Base-by-base conservation (phyloP, 1,140 invertebrate species). In the Drosophila tani region DNA sequence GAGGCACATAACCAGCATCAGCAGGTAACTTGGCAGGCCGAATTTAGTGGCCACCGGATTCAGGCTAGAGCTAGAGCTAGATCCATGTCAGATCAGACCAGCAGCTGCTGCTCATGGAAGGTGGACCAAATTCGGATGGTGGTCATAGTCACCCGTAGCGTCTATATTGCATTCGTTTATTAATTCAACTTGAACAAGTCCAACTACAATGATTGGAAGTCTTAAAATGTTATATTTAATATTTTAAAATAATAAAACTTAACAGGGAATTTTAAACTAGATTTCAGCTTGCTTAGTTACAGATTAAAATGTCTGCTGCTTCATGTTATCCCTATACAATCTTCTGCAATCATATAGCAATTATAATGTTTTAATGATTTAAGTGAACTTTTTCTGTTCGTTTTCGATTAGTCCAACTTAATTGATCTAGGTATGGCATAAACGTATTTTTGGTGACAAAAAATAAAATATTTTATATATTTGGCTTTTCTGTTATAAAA, bases 1-100 rank as follows among this genome's bases (percentile, higher is more conserved):
- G 27, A 47, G 40, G 24, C 65, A 57, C 46, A 45, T 56, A 60
- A 55, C 57, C 70, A 65, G 46, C 55, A 75, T 21, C 46, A 70
- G 55, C 57, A 46, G 55, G 21, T 51, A 69, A 40, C 40, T 51
- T 64, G 69, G 49, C 53, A 55, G 73, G 32, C 63, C 45, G 21
- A 53, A 50, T 68, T 67, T 45, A 49, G 35, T 56, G 69, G 41
- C 27, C 21, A 43, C 46, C 29, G 24, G 59, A 62, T 19, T 53
- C 49, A n/a, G 47, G 35, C 19, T 21, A 57, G 15, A 38, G 15
- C 19, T 38, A 73, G 32, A 38, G 17, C 53, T 40, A 55, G 53
- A 21, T 59, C 38, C 38, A 64, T 40, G 51, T 41, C 49, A 62
- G 56, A 45, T 62, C 62, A 49, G n/a, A 38, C 35, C 38, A 45